Evolutionary conservation across 2,113 vertebrate species (phyloP), one percentile per base, ranked within the genome.

Genomic region (Eidolon helvum): DNA sequence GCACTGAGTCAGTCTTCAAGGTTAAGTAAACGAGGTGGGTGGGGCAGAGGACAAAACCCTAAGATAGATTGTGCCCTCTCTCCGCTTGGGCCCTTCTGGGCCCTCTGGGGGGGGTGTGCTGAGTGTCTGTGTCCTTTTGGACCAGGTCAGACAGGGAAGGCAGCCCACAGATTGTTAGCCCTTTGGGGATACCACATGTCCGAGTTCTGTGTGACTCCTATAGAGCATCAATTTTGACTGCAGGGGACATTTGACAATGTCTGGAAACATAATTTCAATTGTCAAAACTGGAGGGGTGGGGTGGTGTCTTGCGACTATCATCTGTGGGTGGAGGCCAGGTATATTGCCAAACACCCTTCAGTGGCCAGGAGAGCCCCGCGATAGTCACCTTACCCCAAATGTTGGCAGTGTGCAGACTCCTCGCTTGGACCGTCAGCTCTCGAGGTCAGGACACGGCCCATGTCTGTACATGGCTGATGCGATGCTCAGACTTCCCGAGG

Each of bases 401-500:
- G 79, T 57, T n/a, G 0, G 9, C 30, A 21, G 5, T 5, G 26
- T 43, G 40, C 24, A 45, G 84, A 45, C 59, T 50, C 26, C 50
- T 38, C 4, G 0, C 40, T 4, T 12, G 68, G 71, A 35, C 5
- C 0, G 38, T 22, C 16, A 40, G 7, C 24, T 22, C 24, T 3
- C 0, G 33, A 10, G 48, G 77, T 15, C 11, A 1, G 35, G 38
- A 12, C 45, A 38, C 0, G 1, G 43, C 48, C 19, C 4, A 1
- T 0, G 18, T 57, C 43, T 7, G 9, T 10, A 10, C 22, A 2
- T 12, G 28, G 28, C 10, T 35, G 69, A 59, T 24, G 10, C 0
- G 1, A 1, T 0, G 15, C 9, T 6, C 26, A 10, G 4, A 43
- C n/a, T 83, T 21, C 15, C 22, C 16, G 69, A 82, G 0, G 0